phyloP scores from a whole-genome alignment of 2,888 invertebrate genomes.

The Drosophila rubida region DNA sequence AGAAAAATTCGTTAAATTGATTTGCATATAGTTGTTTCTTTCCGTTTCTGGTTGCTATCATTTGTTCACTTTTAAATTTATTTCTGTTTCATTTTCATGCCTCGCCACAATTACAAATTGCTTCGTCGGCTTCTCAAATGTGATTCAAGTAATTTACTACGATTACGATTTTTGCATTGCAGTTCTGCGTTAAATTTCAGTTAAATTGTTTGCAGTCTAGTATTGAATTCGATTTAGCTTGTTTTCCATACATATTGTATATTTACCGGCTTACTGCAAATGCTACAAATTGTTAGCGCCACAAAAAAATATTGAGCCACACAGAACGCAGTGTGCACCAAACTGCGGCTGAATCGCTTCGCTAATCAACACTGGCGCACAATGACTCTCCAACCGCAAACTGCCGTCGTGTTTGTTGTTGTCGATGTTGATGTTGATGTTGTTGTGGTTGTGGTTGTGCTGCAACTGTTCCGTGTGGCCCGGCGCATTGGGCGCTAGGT shows the following conservation, averaged over 20 bases:
- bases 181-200: conserved; percentile 54
- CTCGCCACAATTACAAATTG: conserved; percentile 66
- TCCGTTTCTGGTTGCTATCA: conserved; percentile 20
- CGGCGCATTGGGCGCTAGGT: conserved; percentile 89
- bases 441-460: conserved; percentile 24
- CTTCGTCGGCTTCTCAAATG: conserved; percentile 60
- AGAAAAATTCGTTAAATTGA: conserved; percentile 80
- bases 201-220: conserved; percentile 67
- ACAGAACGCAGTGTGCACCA: conserved; percentile 20
- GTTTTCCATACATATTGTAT: conserved; percentile 45
- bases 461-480: conserved; percentile 48
- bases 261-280: conserved; percentile 73
- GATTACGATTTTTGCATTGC: conserved; percentile 73
- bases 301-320: conserved; percentile 39
- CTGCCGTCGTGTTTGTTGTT: too few relatives aligned
- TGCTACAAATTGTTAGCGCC: conserved; percentile 70
- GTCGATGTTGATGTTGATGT: conserved; percentile 21
- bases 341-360: conserved; percentile 15
- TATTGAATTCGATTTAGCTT: conserved; percentile 61
- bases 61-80: too few relatives aligned
- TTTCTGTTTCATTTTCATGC: conserved; percentile 1
- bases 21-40: conserved; percentile 67
- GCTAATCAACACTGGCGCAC: conserved; percentile 17
- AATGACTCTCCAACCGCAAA: conserved; percentile 7
- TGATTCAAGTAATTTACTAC: conserved; percentile 57